A percentile compares a stretch with the other conserved stretches of the same genome.
These are phyloP conservation scores for Nesogale talazaci DNA, from an alignment of 2,113 vertebrate species.

Conservation along the genomic window DNA sequence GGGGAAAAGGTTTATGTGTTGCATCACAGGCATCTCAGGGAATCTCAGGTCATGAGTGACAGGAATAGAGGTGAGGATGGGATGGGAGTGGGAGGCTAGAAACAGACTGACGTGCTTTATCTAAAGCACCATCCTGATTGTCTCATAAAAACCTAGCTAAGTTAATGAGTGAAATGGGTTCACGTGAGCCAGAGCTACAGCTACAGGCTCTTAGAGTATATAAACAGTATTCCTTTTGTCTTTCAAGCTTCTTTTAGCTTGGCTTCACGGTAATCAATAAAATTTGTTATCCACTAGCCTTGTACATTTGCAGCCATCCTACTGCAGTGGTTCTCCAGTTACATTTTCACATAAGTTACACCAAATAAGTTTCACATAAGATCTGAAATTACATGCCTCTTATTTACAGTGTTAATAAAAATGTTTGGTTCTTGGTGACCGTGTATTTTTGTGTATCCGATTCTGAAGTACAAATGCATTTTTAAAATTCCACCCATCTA, in stretches of 20 bases:
- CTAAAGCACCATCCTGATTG: too few species aligned
- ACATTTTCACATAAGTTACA: slow-evolving; percentile 34
- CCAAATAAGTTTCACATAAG: slow-evolving; percentile 39
- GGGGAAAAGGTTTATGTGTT: too few species aligned
- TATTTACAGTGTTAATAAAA: not conserved
- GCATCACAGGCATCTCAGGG: too few species aligned
- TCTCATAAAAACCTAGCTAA: too few species aligned
- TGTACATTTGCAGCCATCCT: not conserved
- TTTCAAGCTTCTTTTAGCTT: slow-evolving; percentile 32
- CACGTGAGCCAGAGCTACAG: not conserved
- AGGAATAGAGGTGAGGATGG: too few species aligned
- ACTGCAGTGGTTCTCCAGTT: not conserved
- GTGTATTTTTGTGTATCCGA: not conserved
- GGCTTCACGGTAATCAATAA: slow-evolving; percentile 31
- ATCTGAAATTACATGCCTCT: slow-evolving; percentile 17
- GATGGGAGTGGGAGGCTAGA: too few species aligned
- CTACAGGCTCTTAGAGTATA: not conserved
- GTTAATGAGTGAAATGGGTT: not conserved
- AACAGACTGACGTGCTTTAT: too few species aligned
- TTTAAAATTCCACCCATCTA: not conserved
- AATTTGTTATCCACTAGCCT: not conserved
- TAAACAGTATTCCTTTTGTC: not conserved
- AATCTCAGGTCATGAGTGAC: too few species aligned
- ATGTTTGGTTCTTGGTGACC: slow-evolving; percentile 22
- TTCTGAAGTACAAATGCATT: slow-evolving; percentile 46